These are phyloP conservation scores for Eumeta japonica DNA, from an alignment of 1,140 invertebrate genomes.

Conservation along the genomic window DNA sequence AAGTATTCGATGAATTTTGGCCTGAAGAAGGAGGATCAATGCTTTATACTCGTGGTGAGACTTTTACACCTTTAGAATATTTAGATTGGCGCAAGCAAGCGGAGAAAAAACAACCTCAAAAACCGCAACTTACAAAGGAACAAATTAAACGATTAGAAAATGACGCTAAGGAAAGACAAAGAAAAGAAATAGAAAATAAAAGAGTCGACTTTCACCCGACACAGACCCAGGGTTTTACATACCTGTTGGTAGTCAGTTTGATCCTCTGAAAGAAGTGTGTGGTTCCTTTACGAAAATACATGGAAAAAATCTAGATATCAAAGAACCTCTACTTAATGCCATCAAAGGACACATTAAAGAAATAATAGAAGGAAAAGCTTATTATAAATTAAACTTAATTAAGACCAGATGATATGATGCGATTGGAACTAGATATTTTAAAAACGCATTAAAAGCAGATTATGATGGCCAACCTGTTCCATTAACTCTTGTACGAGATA, in stretches of 20 bases:
- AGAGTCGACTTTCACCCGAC: slow-evolving; percentile 40
- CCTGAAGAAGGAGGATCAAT: slow-evolving; percentile 47
- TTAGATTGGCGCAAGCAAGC: slow-evolving; percentile 34
- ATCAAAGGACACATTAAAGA: slow-evolving; percentile 35
- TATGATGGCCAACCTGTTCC: slow-evolving; percentile 19
- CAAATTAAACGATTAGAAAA: slow-evolving; percentile 32
- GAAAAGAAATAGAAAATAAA: slow-evolving; percentile 34
- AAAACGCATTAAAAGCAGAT: slow-evolving; percentile 35
- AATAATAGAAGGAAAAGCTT: slow-evolving; percentile 35
- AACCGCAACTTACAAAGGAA: slow-evolving; percentile 22
- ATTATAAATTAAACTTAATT: slow-evolving; percentile 34
- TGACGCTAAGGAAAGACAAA: slow-evolving; percentile 34
- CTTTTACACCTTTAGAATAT: slow-evolving; percentile 41
- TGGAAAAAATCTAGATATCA: slow-evolving; percentile 33
- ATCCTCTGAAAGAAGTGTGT: slow-evolving; percentile 22
- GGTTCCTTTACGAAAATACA: slow-evolving; percentile 33
- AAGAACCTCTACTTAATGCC: slow-evolving; percentile 24
- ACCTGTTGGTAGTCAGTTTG: slow-evolving; percentile 19
- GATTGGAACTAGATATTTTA: slow-evolving; percentile 33
- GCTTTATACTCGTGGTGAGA: slow-evolving; percentile 42
- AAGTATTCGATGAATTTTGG: slow-evolving; percentile 44
- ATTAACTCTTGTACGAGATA: slow-evolving; percentile 28
- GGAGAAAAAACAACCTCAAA: slow-evolving; percentile 42
- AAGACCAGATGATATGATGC: slow-evolving; percentile 46
- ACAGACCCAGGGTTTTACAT: slow-evolving; percentile 44